A percentile compares a stretch with the other conserved stretches of the same genome.
Evolutionary conservation across 2,797 vertebrate genomes (phyloP).

Genomic region (Sebastes variabilis): DNA sequence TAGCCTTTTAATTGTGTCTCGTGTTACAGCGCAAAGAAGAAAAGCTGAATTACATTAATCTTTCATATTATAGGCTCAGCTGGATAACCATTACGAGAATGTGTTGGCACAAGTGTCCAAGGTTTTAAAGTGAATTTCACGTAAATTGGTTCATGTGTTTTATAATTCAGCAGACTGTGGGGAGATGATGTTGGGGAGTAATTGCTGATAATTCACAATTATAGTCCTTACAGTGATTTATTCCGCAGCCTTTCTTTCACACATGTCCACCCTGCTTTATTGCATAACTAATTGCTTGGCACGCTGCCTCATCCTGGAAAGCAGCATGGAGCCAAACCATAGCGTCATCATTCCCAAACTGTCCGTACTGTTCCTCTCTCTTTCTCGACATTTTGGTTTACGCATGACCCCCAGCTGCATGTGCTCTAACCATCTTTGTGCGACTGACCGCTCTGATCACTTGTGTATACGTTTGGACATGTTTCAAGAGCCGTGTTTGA

Average conservation of each 20-base stretch:
- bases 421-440: background rate
- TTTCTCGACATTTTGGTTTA: constrained; percentile 2
- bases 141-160: background rate
- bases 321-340: constrained; percentile 34
- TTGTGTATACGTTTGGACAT: constrained; percentile 1
- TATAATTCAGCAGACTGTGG: constrained; percentile 9
- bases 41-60: constrained; percentile 9
- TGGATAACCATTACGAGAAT: constrained; percentile 2
- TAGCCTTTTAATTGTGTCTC: background rate
- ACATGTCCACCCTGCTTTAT: constrained; percentile 46
- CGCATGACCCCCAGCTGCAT: background rate
- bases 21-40: background rate
- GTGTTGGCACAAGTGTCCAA: background rate
- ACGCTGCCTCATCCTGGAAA: constrained; percentile 25
- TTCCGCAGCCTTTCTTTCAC: constrained; percentile 30
- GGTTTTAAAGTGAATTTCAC: constrained; percentile 8
- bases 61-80: background rate
- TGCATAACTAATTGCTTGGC: constrained; percentile 61
- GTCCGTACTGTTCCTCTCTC: constrained; percentile 7
- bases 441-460: background rate
- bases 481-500: constrained; percentile 8
- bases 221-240: constrained; percentile 23
- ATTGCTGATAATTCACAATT: constrained; percentile 44
- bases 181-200: constrained; percentile 19
- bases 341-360: constrained; percentile 34